Base-by-base conservation (phyloP, 2,113 vertebrate genomes). In the Indicator indicator region DNA sequence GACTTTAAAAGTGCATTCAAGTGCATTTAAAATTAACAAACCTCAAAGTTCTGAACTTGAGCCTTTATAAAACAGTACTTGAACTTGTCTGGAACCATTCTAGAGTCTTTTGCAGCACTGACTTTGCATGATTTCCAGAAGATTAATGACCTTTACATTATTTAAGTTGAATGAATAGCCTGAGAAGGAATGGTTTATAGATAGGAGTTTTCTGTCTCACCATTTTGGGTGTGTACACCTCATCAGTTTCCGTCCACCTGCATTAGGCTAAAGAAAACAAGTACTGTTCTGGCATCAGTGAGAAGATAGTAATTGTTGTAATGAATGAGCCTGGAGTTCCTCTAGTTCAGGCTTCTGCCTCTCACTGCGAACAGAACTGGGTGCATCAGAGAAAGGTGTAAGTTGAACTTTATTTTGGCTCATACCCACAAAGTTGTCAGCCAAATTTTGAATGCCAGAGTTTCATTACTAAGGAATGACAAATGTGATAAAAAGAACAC, bases 401-500 rank as follows among this genome's bases (percentile, higher is more conserved):
- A 93, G 83, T 26, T 93, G 69, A 91, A 86, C 83, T 90, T 58
- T 11, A 36, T 90, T 89, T 44, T 97, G 94, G 85, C 94, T 93
- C 83, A 4, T 18, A 36, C 76, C 93, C 94, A 95, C 67, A 4
- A 93, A 96, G 76, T 42, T 96, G 95, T 95, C 96, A 96, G 87
- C 75, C 93, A 77, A 81, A 88, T 88, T 83, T 59, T 38, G 62
- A 78, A 83, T 55, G 96, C 93, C 91, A 95, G 85, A 86, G 85
- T 85, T 88, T 88, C 85, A 60, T 90, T 77, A 83, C 93, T 55
- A 71, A 83, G 76, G 87, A 93, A 94, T 97, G 95, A 96, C 89
- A 95, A 95, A 96, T 91, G 93, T 93, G 91, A 96, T 93, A 86
- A 95, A 89, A 89, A 80, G 87, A 92, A 93, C 87, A 76, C 5